Evolutionary conservation across 2,113 vertebrate species (phyloP).

Genomic region (Ctenomys sociabilis): DNA sequence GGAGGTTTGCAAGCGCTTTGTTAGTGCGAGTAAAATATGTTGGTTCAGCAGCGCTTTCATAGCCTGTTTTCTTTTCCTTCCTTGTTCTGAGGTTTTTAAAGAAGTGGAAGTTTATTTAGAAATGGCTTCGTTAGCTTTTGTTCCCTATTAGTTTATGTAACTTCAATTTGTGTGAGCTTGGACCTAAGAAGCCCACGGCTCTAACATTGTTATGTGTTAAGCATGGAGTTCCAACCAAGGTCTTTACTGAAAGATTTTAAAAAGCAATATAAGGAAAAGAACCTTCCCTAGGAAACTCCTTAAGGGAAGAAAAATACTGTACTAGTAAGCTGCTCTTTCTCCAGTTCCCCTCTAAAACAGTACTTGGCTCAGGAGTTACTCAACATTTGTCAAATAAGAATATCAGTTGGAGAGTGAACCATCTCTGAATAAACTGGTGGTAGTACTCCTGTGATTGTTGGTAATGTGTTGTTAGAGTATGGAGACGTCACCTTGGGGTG

Average conservation of each 20-base stretch:
- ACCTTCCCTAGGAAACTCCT: not conserved
- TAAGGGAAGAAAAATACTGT: not conserved
- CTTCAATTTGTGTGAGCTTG: constrained; percentile 46
- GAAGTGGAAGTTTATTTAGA: constrained; percentile 83
- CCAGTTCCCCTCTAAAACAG: not conserved
- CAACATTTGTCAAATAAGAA: constrained; percentile 24
- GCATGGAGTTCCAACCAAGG: not conserved
- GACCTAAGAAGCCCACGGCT: constrained; percentile 7
- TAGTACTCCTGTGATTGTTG: not conserved
- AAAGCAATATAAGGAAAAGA: not conserved
- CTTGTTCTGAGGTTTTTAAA: constrained; percentile 78
- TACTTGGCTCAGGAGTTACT: not conserved
- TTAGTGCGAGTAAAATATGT: constrained; percentile 66
- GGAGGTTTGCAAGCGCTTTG: constrained; percentile 45
- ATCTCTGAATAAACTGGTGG: not conserved
- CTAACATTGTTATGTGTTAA: not conserved
- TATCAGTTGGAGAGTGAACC: not conserved
- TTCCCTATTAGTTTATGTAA: constrained; percentile 66
- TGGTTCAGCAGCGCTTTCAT: constrained; percentile 73
- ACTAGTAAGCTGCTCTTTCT: not conserved
- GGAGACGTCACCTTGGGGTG: not conserved
- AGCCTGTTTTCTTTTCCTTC: constrained; percentile 79
- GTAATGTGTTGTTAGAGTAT: not conserved
- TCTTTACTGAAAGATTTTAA: not conserved
- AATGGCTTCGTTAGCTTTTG: constrained; percentile 73